phyloP scores from a whole-genome alignment of 2,797 vertebrate species.

The Alcedo atthis region DNA sequence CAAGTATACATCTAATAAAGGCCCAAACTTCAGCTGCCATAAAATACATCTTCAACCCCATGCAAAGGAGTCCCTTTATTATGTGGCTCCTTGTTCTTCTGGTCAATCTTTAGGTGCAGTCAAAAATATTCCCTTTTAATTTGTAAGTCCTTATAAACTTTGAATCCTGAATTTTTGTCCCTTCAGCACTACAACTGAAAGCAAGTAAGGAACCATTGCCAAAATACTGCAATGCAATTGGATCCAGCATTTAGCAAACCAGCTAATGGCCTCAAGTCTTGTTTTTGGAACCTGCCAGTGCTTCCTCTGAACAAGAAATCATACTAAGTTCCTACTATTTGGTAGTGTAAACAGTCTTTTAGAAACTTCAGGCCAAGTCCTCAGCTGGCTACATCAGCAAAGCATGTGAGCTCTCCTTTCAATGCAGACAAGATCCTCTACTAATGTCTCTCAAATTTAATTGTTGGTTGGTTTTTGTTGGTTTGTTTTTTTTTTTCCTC shows the following conservation, averaged over 20 bases:
- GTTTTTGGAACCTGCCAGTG: constrained; percentile 7
- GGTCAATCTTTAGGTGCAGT: not conserved
- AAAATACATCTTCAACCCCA: not conserved
- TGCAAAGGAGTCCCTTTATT: not conserved
- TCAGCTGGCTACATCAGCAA: constrained; percentile 8
- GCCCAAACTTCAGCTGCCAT: not conserved
- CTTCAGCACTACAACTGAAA: not conserved
- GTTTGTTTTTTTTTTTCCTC: not conserved
- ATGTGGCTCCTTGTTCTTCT: not conserved
- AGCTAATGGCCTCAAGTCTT: constrained; percentile 13
- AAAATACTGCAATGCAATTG: not conserved
- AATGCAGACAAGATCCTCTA: not conserved
- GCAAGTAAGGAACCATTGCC: not conserved
- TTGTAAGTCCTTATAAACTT: not conserved
- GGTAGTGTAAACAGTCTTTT: not conserved
- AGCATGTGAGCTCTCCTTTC: not conserved
- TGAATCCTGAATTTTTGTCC: not conserved
- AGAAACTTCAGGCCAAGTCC: not conserved
- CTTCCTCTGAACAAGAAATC: constrained; percentile 18
- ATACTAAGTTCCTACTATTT: not conserved
- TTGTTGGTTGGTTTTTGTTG: not conserved
- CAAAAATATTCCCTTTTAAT: not conserved
- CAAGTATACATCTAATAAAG: not conserved
- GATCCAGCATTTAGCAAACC: not conserved
- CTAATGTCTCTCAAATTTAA: not conserved